Base-by-base conservation (phyloP, 2,113 vertebrate genomes). In the Thamnophis sirtalis region DNA sequence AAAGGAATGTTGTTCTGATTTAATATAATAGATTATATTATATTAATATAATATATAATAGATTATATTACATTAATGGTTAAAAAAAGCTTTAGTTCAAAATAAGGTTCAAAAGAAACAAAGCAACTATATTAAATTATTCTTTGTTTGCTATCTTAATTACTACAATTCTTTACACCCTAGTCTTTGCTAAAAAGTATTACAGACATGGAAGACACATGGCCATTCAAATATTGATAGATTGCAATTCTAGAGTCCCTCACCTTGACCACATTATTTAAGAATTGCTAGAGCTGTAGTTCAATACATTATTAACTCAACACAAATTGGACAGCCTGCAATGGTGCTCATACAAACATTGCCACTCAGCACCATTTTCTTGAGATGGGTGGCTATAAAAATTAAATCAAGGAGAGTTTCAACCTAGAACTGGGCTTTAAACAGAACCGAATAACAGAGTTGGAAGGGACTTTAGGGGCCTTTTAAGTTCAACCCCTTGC, bases 1-100 rank as follows among this genome's bases (percentile, higher is more conserved):
- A 94, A 84, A 96, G 95, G 97, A 98, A 98, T 97, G 97, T 97
- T 98, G 97, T 96, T 97, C 89, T 86, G 94, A 92, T 97, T 96
- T 96, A 94, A 96, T 97, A 96, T 96, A 97, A 96, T 96, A 94
- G 97, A 96, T 58, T 58, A 21, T 58, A 58, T 55, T 21, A 55
- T 55, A 55, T 21, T 21, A 56, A 56, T 54, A 54, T 10, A 15
- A 15, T 53, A 96, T 97, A 96, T 96, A 97, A 96, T 96, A 94
- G 96, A 96, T 68, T 68, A 11, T 15, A 33, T 33, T 68, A 17
- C 33, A 68, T 68, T 68, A 68, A 68, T 17, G 28, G 28, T 33
- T 68, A 33, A 6, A 33, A 33, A 68, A 68, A 33, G 63, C 28
- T 68, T 68, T 68, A 1, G 63, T 68, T 68, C 63, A 68, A 68